Evolutionary conservation across 2,797 vertebrate genomes (phyloP).

Genomic region (Xiphophorus birchmanni): DNA sequence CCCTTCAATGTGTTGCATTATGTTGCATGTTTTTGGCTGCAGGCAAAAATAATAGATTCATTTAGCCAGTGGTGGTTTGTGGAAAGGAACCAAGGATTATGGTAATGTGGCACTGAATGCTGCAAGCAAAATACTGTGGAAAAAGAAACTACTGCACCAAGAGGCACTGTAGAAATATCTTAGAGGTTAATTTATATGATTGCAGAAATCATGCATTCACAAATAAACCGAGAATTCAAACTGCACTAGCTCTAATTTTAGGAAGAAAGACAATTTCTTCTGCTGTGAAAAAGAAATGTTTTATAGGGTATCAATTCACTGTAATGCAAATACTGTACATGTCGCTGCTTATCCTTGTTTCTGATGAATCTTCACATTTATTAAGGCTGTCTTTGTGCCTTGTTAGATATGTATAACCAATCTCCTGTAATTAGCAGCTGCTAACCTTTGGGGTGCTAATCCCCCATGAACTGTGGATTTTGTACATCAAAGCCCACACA

Average conservation of each 20-base stretch:
- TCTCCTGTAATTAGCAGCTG: slow-evolving; percentile 86
- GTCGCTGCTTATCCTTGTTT: slow-evolving; percentile 72
- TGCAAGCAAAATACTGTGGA: slow-evolving; percentile 74
- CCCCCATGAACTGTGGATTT: slow-evolving; percentile 85
- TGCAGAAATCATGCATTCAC: slow-evolving; percentile 63
- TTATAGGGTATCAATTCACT: slow-evolving; percentile 59
- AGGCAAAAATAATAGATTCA: slow-evolving; percentile 82
- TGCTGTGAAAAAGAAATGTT: slow-evolving; percentile 35
- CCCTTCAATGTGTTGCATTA: slow-evolving; percentile 77
- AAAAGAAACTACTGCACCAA: slow-evolving; percentile 69
- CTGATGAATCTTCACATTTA: slow-evolving; percentile 81
- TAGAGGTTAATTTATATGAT: slow-evolving; percentile 73
- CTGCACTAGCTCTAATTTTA: slow-evolving; percentile 38
- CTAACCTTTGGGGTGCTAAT: slow-evolving; percentile 88
- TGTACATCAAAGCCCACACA: slow-evolving; percentile 86
- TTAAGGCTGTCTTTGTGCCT: slow-evolving; percentile 80
- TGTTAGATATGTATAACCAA: slow-evolving; percentile 84
- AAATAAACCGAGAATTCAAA: slow-evolving; percentile 53
- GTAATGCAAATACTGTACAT: slow-evolving; percentile 58
- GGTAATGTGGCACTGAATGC: slow-evolving; percentile 73
- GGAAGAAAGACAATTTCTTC: slow-evolving; percentile 23
- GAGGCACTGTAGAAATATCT: slow-evolving; percentile 67
- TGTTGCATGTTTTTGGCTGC: slow-evolving; percentile 78
- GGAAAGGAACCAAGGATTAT: slow-evolving; percentile 82
- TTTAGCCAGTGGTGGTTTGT: slow-evolving; percentile 82